A percentile compares a stretch with the other conserved stretches of the same genome.
Conservation (phyloP, 2,113 vertebrate species). For the Chelonoidis abingdonii region DNA sequence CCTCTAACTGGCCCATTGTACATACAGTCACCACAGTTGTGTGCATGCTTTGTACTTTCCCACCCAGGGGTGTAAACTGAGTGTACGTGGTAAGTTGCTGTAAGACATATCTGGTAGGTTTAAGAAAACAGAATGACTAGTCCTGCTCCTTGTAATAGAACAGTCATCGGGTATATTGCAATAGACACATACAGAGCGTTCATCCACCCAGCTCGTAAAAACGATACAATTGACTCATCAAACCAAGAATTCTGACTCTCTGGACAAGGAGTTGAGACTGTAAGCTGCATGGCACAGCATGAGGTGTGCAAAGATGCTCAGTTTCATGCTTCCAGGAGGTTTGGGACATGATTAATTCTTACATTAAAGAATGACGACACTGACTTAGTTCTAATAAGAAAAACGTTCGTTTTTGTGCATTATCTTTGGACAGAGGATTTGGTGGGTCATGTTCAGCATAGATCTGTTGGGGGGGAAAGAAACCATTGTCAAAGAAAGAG, state of each 20-base stretch:
- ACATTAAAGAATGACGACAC: background rate
- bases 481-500: background rate
- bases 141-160: background rate
- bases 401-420: background rate
- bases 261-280: background rate
- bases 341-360: background rate
- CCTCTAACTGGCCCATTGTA: background rate
- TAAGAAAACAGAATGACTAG: background rate
- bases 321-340: background rate
- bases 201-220: background rate
- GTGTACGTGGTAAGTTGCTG: background rate
- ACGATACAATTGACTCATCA: background rate
- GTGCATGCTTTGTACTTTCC: background rate
- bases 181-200: background rate
- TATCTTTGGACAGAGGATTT: background rate
- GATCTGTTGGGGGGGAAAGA: background rate
- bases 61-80: background rate
- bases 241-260: background rate
- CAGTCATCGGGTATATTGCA: background rate
- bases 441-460: background rate
- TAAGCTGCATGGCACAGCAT: background rate
- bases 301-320: fast-evolving
- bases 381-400: background rate
- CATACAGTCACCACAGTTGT: background rate
- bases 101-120: background rate